These are phyloP conservation scores for Propsilocerus akamusi DNA, from an alignment of 1,140 invertebrate species.

Conservation along the genomic window DNA sequence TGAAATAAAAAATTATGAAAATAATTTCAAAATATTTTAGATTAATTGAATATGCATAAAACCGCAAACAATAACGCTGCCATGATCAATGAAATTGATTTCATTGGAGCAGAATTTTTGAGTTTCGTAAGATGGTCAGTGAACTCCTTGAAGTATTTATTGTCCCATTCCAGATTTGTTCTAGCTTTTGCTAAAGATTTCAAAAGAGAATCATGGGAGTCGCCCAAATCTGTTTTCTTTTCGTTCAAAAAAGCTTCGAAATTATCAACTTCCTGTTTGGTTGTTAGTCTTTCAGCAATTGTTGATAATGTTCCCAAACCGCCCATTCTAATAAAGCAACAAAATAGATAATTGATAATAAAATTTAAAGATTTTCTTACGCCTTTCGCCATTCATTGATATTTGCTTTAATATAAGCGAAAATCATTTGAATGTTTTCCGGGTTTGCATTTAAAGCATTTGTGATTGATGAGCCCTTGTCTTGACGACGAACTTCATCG, in stretches of 20 bases:
- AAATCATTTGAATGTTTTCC: slow-evolving; percentile 23
- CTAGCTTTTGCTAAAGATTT: not conserved
- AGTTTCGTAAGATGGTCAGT: not conserved
- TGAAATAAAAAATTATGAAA: too few relatives aligned
- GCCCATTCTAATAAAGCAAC: slow-evolving; percentile 20
- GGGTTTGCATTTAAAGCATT: slow-evolving; percentile 24
- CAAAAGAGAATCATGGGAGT: not conserved
- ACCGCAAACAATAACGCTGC: not conserved
- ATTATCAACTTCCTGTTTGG: slow-evolving; percentile 19
- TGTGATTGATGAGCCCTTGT: slow-evolving; percentile 21
- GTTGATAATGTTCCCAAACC: slow-evolving; percentile 24
- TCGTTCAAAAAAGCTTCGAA: slow-evolving; percentile 11
- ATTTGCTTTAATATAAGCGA: slow-evolving; percentile 27
- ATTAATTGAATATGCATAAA: not conserved
- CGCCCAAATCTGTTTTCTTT: not conserved
- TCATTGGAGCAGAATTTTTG: not conserved
- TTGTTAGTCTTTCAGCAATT: slow-evolving; percentile 26
- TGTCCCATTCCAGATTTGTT: slow-evolving; percentile 5
- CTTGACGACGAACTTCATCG: slow-evolving; percentile 23
- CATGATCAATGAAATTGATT: not conserved
- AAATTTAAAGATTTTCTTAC: slow-evolving; percentile 20
- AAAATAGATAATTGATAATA: slow-evolving; percentile 10
- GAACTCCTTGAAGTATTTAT: not conserved
- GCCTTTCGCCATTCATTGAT: slow-evolving; percentile 19
- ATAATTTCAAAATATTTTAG: too few relatives aligned